Conservation (phyloP, 2,888 invertebrate genomes). For the Clanis bilineata region DNA sequence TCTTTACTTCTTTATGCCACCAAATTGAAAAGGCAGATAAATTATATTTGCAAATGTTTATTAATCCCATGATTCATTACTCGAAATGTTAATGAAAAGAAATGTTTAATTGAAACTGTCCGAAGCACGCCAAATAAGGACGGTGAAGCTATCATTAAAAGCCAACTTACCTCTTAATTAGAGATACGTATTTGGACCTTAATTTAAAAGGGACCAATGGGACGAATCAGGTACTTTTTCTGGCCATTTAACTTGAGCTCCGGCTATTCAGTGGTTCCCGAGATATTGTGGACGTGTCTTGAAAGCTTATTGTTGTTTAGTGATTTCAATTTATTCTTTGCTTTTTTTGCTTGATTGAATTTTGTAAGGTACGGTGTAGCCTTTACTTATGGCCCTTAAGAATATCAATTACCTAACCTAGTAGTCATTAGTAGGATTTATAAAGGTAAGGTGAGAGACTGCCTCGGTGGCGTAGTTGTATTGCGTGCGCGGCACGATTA, state of each 20-base stretch:
- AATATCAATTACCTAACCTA: not conserved
- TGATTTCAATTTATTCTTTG: slow-evolving; percentile 33
- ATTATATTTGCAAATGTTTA: not conserved
- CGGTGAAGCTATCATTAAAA: slow-evolving; percentile 18
- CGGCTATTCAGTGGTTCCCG: slow-evolving; percentile 25
- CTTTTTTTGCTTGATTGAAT: slow-evolving; percentile 29
- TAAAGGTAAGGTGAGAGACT: too few relatives aligned
- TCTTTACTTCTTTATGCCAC: not conserved
- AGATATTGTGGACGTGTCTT: slow-evolving; percentile 28
- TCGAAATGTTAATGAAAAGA: slow-evolving; percentile 18
- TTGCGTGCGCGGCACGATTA: too few relatives aligned
- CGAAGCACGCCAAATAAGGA: slow-evolving; percentile 11
- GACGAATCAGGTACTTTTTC: slow-evolving; percentile 19
- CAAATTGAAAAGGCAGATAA: not conserved
- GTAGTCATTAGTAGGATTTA: not conserved
- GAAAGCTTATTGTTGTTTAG: slow-evolving; percentile 33
- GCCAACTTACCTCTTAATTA: slow-evolving; percentile 20
- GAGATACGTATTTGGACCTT: slow-evolving; percentile 15
- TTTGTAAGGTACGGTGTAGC: not conserved
- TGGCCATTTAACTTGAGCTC: slow-evolving; percentile 21
- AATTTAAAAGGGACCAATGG: slow-evolving; percentile 22
- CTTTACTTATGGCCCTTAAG: not conserved
- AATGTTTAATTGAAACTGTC: slow-evolving; percentile 19
- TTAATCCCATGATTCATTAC: not conserved
- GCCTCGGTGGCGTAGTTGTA: too few relatives aligned